Base-by-base conservation (phyloP, 2,888 invertebrate species). In the Icerya purchasi region DNA sequence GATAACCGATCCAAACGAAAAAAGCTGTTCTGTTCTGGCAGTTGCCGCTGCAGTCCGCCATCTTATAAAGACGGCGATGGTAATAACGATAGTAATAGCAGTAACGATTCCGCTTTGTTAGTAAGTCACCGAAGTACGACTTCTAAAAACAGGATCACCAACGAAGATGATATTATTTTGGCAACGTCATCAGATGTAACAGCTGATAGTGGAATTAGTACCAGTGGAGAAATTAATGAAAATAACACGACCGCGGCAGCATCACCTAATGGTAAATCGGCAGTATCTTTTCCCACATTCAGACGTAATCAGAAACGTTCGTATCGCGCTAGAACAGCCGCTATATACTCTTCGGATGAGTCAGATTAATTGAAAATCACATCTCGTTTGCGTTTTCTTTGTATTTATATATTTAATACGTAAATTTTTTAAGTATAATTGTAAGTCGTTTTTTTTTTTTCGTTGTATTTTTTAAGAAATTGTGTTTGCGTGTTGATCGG, bases 301-400 rank as follows among this genome's bases (percentile, higher is more conserved):
- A 60, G 56, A 52, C 50, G 56, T 25, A 60, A 52, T 56, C 54
- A 60, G 22, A 60, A 60, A 53, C 55, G 60, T 22, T 55, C 55
- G 22, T 60, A 60, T 21, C 23, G 56, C n/a, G 23, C 60, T 1
- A 55, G 36, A 1, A 55, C 19, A 18, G 21, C 25, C 36, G 52
- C 57, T 50, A n/a, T n/a, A n/a, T 23, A 22, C 23, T 52, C 57
- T 50, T 56, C 51, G 8, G 36, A 55, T 21, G 50, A 49, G 3
- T 60, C 60, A 20, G 54, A 54, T 18, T 59, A 54, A 22, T 50
- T 51, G 10, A 22, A 56, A 21, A 50, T 23, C 23, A 50, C 21
- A 2, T 56, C 14, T 22, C 21, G 20, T 22, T 22, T 5, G 19
- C 23, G 8, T 49, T 10, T 49, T 49, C 14, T 49, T 18, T 14